Evolutionary conservation across 2,888 invertebrate genomes (phyloP).

Genomic region (Anagyrus pseudococci): DNA sequence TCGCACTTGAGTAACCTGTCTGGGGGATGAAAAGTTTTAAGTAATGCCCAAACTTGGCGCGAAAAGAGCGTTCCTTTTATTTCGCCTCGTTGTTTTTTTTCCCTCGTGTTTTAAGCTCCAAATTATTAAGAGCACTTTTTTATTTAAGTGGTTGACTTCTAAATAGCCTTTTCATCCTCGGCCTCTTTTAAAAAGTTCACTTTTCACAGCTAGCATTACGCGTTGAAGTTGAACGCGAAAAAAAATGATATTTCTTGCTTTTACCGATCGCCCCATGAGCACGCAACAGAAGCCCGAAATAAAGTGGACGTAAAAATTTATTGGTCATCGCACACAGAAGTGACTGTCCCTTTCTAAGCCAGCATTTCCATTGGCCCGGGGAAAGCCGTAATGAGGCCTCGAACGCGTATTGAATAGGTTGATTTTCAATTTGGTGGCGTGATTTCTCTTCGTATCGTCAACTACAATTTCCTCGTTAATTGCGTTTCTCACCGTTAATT

Average conservation of each 20-base stretch:
- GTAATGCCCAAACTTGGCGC: conserved; percentile 7
- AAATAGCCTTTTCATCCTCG: conserved; percentile 1
- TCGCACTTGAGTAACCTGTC: conserved; percentile 20
- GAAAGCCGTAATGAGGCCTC: too few species aligned
- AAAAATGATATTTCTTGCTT: too few species aligned
- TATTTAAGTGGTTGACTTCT: conserved; percentile 19
- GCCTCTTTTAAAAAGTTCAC: too few species aligned
- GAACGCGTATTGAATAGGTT: too few species aligned
- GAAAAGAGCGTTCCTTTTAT: conserved; percentile 11
- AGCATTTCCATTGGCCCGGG: too few species aligned
- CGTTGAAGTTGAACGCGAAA: too few species aligned
- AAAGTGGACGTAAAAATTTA: too few species aligned
- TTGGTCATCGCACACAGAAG: too few species aligned
- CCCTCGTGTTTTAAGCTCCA: conserved; percentile 13
- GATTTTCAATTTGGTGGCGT: conserved; percentile 18
- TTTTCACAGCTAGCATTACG: too few species aligned
- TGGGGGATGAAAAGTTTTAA: conserved; percentile 34
- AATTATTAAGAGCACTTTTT: conserved; percentile 39
- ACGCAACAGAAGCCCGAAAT: too few species aligned
- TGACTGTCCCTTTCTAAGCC: too few species aligned
- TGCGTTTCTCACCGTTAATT: conserved; percentile 24
- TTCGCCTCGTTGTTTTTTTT: conserved; percentile 22
- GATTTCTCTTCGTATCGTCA: background rate
- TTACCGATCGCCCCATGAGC: too few species aligned
- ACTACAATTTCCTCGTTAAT: conserved; percentile 15